Base-by-base conservation (phyloP, 2,888 invertebrate genomes). In the Troilus luridus region DNA sequence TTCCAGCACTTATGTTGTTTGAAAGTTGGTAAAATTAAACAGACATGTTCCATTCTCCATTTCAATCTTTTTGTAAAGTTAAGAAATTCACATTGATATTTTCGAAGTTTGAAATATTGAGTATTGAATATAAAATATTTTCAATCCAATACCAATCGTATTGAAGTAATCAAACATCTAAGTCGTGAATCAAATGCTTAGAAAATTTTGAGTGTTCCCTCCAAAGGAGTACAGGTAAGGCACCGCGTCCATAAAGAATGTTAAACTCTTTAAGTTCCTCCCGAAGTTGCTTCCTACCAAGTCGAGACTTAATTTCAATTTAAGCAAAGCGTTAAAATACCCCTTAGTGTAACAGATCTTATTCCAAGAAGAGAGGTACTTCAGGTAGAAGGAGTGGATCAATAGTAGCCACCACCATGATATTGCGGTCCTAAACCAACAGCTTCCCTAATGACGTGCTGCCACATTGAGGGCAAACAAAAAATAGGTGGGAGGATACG, bases 371-470 rank as follows among this genome's bases (percentile, higher is more conserved):
- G 85, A 85, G 85, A 85, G 56, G 85, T 54, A 56, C 72, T 77
- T 77, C 85, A 85, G 85, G 85, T 85, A 58, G 85, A 17, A 85
- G 85, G 54, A 85, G 85, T 58, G 85, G 85, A 85, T 85, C 85
- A 85, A 85, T 85, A 85, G 85, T 54, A 85, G 56, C 85, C 56
- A 85, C 81, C 81, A 81, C 85, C 56, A 58, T 85, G 85, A 85
- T 85, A 85, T 85, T 85, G 85, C 85, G n/a, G 85, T 85, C 85
- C 85, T 85, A 85, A 85, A 85, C 56, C 85, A 85, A 85, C 85
- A 85, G 85, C 85, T 85, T 54, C n/a, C 56, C 85, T 85, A 85
- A 85, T 85, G 85, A 85, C 56, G 85, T 85, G 56, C 56, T 58
- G 56, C 85, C 85, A 85, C 54, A 54, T 85, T 85, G 85, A 85